phyloP scores from a whole-genome alignment of 2,888 invertebrate species.

The Melanostoma mellinum region DNA sequence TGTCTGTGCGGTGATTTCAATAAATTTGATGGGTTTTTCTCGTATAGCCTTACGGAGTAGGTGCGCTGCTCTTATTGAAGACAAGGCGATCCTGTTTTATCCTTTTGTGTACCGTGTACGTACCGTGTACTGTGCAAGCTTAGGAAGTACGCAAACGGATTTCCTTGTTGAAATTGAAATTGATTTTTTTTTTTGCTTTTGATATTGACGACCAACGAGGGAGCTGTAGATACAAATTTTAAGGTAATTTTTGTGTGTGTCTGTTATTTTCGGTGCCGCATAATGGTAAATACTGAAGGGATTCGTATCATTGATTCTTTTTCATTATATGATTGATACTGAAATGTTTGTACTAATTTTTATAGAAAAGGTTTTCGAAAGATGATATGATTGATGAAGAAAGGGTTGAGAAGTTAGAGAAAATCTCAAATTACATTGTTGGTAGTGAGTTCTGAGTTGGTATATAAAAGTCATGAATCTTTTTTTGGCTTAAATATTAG shows the following conservation, averaged over 20 bases:
- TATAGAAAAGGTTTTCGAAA: background rate
- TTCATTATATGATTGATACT: slow-evolving; percentile 1
- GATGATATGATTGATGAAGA: no score
- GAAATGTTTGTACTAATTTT: background rate
- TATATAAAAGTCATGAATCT: no score
- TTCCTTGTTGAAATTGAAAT: slow-evolving; percentile 69
- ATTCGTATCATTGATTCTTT: background rate
- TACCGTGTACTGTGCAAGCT: slow-evolving; percentile 7
- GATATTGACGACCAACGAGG: slow-evolving; percentile 12
- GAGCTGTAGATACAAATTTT: slow-evolving; percentile 10
- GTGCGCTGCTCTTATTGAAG: slow-evolving; percentile 76
- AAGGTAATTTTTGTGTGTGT: slow-evolving; percentile 49
- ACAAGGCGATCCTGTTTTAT: slow-evolving; percentile 50
- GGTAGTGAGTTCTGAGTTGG: no score
- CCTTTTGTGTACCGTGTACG: background rate
- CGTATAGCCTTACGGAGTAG: background rate
- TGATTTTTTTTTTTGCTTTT: slow-evolving; percentile 48
- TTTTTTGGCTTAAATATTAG: no score
- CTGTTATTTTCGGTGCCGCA: background rate
- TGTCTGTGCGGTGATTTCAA: slow-evolving; percentile 79
- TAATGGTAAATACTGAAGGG: slow-evolving; percentile 10
- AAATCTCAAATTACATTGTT: no score
- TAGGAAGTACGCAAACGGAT: slow-evolving; percentile 54
- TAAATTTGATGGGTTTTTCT: slow-evolving; percentile 80
- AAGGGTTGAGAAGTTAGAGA: no score